Percentiles rank a stretch among this genome's conserved stretches.
Conservation (phyloP, 2,797 vertebrate genomes). For the Neoniphon sammara region DNA sequence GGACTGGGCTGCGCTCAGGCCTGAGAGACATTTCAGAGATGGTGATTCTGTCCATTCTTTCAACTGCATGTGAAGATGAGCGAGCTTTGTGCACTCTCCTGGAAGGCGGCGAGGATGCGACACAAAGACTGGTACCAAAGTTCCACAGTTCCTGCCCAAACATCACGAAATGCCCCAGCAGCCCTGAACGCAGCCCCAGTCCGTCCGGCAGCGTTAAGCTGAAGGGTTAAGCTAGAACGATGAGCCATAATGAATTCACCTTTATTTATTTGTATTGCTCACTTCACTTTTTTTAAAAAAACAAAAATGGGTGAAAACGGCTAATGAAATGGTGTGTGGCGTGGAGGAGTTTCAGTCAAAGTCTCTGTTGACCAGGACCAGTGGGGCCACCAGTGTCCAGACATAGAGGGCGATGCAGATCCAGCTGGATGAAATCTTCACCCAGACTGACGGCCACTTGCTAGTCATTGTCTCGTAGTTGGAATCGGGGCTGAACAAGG, state of each 20-base stretch:
- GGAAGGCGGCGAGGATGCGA: too few relatives aligned
- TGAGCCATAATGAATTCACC: not conserved
- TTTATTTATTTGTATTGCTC: not conserved
- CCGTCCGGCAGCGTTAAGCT: not conserved
- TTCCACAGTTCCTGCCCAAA: not conserved
- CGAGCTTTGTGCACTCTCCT: too few relatives aligned
- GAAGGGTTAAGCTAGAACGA: not conserved
- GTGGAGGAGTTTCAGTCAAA: conserved; percentile 85
- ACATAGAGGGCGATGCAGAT: conserved; percentile 95
- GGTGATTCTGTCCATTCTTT: too few relatives aligned
- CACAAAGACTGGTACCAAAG: too few relatives aligned
- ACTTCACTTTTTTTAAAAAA: conserved; percentile 32
- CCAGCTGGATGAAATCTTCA: conserved; percentile 98
- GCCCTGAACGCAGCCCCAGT: not conserved
- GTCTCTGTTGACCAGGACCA: conserved; percentile 96
- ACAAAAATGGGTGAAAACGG: conserved; percentile 29
- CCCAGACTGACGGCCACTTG: conserved; percentile 97
- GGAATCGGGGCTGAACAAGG: conserved; percentile 87
- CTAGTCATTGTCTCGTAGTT: conserved; percentile 92
- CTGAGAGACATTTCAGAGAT: not conserved
- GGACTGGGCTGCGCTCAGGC: conserved; percentile 14
- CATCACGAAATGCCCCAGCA: not conserved
- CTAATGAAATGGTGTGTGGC: not conserved
- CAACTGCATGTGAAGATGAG: too few relatives aligned
- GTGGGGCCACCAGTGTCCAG: conserved; percentile 95